Percentiles rank a stretch among this genome's conserved stretches.
phyloP scores from a whole-genome alignment of 1,140 invertebrate genomes.

The Formica selysi region DNA sequence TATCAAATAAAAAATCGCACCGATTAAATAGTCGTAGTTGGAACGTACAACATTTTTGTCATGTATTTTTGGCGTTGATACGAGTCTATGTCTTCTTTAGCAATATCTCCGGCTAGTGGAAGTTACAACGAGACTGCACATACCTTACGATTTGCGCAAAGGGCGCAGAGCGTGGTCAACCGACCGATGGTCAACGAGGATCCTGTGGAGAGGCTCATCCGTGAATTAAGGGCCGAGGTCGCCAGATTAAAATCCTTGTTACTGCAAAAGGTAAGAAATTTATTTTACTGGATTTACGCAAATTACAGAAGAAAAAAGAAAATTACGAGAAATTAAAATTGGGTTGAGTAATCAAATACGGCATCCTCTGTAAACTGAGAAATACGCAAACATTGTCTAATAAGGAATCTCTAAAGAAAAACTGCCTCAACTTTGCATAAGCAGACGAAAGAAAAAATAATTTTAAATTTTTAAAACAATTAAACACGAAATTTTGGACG shows the following conservation, averaged over 20 bases:
- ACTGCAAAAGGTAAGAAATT: slow-evolving; percentile 78
- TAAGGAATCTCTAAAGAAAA: not conserved
- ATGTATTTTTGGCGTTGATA: slow-evolving; percentile 1
- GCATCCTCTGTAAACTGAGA: not conserved
- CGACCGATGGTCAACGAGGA: slow-evolving; percentile 90
- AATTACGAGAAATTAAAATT: not conserved
- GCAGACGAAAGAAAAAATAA: not conserved
- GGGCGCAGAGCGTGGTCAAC: slow-evolving; percentile 90
- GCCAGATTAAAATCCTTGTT: slow-evolving; percentile 84
- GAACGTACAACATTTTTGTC: not conserved
- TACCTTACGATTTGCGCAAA: slow-evolving; percentile 90
- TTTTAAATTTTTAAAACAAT: not conserved
- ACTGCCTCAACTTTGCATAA: not conserved
- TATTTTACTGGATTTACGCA: not conserved
- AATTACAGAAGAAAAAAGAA: not conserved
- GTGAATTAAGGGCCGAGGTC: slow-evolving; percentile 88
- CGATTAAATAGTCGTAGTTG: slow-evolving; percentile 36
- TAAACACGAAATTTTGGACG: not conserved
- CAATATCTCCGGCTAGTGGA: slow-evolving; percentile 89
- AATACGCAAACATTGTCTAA: not conserved
- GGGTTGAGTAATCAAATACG: not conserved
- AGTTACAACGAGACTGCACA: slow-evolving; percentile 91
- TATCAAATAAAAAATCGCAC: slow-evolving; percentile 37
- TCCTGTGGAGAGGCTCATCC: slow-evolving; percentile 87
- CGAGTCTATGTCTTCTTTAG: slow-evolving; percentile 83